Evolutionary conservation across 2,797 vertebrate genomes (phyloP).

Genomic region (Paramormyrops hopkinsi): DNA sequence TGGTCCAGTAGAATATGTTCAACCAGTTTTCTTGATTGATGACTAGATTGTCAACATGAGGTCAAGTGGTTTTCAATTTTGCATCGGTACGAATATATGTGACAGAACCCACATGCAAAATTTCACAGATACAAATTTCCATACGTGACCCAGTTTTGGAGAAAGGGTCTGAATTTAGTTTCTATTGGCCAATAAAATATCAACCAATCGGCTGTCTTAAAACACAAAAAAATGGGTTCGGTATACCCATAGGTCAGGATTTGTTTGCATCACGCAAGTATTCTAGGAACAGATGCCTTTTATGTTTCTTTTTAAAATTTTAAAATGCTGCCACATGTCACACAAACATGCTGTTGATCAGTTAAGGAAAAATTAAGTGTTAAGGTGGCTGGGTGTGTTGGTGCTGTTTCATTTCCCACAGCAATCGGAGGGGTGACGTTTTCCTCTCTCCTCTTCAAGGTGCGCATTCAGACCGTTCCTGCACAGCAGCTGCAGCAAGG

Average conservation of each 20-base stretch:
- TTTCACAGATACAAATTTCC: background rate
- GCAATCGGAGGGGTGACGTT: background rate
- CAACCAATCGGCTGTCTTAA: background rate
- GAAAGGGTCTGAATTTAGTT: background rate
- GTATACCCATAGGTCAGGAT: background rate
- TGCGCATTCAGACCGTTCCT: conserved; percentile 89
- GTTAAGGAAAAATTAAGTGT: background rate
- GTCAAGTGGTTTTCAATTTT: background rate
- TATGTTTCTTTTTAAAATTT: background rate
- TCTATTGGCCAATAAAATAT: background rate
- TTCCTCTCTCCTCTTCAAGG: conserved; percentile 54
- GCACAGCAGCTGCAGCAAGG: conserved; percentile 88
- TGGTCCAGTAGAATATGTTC: background rate
- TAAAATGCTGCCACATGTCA: background rate
- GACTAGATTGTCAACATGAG: background rate
- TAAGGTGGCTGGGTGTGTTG: background rate
- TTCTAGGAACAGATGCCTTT: background rate
- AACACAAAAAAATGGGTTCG: background rate
- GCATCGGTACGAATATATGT: background rate
- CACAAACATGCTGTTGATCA: background rate
- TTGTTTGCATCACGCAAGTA: background rate
- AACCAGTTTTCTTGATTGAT: background rate
- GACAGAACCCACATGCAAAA: background rate
- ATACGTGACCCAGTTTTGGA: background rate
- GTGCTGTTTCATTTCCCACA: background rate